Conservation (phyloP, 2,113 vertebrate species). For the Coryphaenoides rupestris region DNA sequence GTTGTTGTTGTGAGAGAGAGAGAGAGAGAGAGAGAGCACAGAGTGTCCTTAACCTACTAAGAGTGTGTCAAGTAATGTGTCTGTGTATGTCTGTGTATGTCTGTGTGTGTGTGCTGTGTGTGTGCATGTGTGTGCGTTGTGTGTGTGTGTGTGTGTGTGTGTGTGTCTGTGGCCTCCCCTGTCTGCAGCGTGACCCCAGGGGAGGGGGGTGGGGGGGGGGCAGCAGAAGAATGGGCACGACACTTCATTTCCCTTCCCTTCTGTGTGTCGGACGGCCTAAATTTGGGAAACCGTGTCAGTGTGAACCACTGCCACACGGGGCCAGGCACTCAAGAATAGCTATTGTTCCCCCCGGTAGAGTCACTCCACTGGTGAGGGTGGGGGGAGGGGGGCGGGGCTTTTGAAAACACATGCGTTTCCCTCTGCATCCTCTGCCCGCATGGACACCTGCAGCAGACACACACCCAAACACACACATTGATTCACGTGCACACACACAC, state of each 20-base stretch:
- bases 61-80: conserved; percentile 65
- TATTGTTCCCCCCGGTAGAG: conserved; percentile 70
- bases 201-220: no score
- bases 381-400: conserved; percentile 26
- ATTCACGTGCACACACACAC: no score
- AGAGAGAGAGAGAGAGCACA: conserved; percentile 20
- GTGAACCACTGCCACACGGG: conserved; percentile 71
- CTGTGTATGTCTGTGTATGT: no score
- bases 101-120: no score
- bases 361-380: conserved; percentile 52
- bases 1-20: conserved; percentile 15
- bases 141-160: no score
- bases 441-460: conserved; percentile 38
- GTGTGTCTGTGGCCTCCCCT: conserved; percentile 62
- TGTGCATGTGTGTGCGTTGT: no score
- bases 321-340: conserved; percentile 63
- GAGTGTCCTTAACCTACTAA: conserved; percentile 68
- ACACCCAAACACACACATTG: not conserved
- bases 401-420: conserved; percentile 23
- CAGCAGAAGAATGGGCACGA: conserved; percentile 62
- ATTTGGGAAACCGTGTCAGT: conserved; percentile 73
- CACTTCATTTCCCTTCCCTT: conserved; percentile 64
- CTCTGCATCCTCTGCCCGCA: conserved; percentile 37
- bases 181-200: conserved; percentile 71
- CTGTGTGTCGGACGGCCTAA: conserved; percentile 61